Evolutionary conservation across 2,888 invertebrate genomes (phyloP).

Genomic region (Lasioglossum oenotherae): DNA sequence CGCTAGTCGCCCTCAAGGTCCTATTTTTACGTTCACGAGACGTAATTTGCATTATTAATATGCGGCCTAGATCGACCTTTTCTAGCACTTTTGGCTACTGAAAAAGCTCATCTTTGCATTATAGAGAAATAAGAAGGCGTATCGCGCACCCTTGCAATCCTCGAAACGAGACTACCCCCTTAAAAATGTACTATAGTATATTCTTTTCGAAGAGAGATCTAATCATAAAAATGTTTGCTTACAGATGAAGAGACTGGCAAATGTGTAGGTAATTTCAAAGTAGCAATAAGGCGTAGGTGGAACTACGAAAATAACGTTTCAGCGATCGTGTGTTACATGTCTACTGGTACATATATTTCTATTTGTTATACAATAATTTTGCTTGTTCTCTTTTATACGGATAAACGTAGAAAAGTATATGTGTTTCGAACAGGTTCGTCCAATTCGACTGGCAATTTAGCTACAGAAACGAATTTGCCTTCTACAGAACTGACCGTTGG

Average conservation of each 20-base stretch:
- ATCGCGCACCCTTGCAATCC: too few relatives aligned
- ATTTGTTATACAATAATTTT: conserved; percentile 8
- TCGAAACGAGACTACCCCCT: too few relatives aligned
- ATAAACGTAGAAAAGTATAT: conserved; percentile 26
- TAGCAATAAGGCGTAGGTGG: conserved; percentile 93
- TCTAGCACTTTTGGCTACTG: too few relatives aligned
- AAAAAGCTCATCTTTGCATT: too few relatives aligned
- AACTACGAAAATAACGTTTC: conserved; percentile 95
- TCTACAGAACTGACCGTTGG: conserved; percentile 84
- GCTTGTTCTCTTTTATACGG: conserved; percentile 18
- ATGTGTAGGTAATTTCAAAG: conserved; percentile 92
- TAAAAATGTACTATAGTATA: neutral
- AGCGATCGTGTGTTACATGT: conserved; percentile 93
- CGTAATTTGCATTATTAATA: too few relatives aligned
- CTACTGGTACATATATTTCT: conserved; percentile 87
- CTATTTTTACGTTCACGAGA: too few relatives aligned
- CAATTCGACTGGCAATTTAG: conserved; percentile 81
- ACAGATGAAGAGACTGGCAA: conserved; percentile 96
- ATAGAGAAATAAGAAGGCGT: too few relatives aligned
- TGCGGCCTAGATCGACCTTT: too few relatives aligned
- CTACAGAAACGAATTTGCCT: conserved; percentile 78
- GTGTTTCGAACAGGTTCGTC: conserved; percentile 78
- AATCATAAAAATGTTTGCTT: conserved; percentile 68
- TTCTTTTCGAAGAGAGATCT: neutral
- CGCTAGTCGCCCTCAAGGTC: too few relatives aligned